These are phyloP conservation scores for Calonectris borealis DNA, from an alignment of 2,113 vertebrate genomes.

Conservation along the genomic window DNA sequence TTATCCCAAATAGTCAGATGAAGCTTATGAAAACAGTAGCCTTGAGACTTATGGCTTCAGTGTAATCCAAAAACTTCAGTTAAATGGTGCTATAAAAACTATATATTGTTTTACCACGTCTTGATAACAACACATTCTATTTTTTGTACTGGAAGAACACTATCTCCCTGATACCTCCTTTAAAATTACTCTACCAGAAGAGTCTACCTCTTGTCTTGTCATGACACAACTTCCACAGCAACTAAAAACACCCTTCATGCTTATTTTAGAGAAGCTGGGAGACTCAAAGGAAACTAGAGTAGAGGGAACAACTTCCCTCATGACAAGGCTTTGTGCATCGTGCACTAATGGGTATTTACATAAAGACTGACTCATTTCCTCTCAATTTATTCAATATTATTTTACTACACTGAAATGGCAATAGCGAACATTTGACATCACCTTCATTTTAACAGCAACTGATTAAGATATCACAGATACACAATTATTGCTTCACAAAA, in stretches of 20 bases:
- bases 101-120: not conserved
- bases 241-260: not conserved
- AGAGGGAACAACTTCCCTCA: not conserved
- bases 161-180: not conserved
- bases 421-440: not conserved
- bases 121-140: not conserved
- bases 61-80: not conserved
- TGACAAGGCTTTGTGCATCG: not conserved
- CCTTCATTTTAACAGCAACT: not conserved
- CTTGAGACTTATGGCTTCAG: not conserved
- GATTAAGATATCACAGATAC: not conserved
- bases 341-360: not conserved
- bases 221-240: not conserved
- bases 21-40: not conserved
- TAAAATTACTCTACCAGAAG: not conserved
- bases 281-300: not conserved
- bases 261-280: not conserved
- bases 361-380: not conserved
- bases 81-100: not conserved
- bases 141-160: not conserved
- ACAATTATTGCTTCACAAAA: not conserved
- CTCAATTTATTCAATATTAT: not conserved
- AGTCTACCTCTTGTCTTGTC: not conserved
- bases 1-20: not conserved
- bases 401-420: not conserved